Evolutionary conservation across 2,797 vertebrate species (phyloP).

Genomic region (Phoeniculus purpureus): DNA sequence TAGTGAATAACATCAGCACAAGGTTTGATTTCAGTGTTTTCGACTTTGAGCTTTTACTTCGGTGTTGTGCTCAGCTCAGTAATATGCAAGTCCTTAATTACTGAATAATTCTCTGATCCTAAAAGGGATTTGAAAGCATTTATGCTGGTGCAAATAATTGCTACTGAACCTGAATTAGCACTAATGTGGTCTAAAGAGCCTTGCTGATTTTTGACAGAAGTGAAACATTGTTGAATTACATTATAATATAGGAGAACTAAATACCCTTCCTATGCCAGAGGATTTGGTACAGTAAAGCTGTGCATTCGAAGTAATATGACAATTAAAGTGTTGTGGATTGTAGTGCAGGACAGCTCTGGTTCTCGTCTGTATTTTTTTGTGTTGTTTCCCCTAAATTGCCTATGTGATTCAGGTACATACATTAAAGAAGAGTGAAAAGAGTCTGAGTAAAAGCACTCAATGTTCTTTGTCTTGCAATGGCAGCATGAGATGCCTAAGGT

Average conservation of each 20-base stretch:
- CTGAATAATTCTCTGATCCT: background rate
- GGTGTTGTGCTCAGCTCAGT: background rate
- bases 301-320: background rate
- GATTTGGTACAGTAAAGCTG: background rate
- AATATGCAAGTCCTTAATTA: background rate
- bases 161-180: background rate
- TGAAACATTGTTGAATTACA: background rate
- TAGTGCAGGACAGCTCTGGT: background rate
- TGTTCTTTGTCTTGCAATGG: background rate
- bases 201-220: background rate
- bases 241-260: background rate
- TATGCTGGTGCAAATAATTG: background rate
- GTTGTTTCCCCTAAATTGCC: background rate
- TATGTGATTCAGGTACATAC: background rate
- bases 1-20: background rate
- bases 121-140: background rate
- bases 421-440: background rate
- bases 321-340: slow-evolving; percentile 20
- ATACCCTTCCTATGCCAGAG: background rate
- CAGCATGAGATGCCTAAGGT: background rate
- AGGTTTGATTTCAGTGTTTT: background rate
- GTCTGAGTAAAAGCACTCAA: background rate
- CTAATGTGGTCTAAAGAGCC: background rate
- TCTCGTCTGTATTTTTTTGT: background rate
- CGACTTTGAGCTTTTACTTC: background rate